Evolutionary conservation across 2,888 invertebrate species (phyloP).

Genomic region (Gonocerus acuteangulatus): DNA sequence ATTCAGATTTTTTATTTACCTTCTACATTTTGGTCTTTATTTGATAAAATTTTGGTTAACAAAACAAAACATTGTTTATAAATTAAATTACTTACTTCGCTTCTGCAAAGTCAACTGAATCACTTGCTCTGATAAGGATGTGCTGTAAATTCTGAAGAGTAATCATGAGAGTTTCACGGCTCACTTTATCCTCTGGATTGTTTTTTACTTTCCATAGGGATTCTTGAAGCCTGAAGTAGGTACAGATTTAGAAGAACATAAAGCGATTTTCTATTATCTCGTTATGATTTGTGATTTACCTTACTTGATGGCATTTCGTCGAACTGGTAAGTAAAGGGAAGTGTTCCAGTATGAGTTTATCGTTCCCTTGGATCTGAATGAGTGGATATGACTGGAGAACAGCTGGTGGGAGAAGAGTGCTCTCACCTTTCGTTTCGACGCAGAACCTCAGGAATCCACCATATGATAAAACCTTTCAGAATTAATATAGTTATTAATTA

Average conservation of each 20-base stretch:
- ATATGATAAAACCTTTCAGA: slow-evolving; percentile 68
- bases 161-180: slow-evolving; percentile 78
- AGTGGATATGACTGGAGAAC: slow-evolving; percentile 62
- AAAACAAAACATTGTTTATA: too few relatives aligned
- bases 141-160: slow-evolving; percentile 78
- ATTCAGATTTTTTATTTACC: too few relatives aligned
- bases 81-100: slow-evolving; percentile 48
- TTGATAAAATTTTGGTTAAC: too few relatives aligned
- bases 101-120: slow-evolving; percentile 53
- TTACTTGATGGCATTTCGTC: slow-evolving; percentile 47
- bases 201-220: slow-evolving; percentile 65
- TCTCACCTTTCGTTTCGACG: slow-evolving; percentile 57
- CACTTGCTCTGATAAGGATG: slow-evolving; percentile 66
- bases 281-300: slow-evolving; percentile 41
- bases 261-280: too few relatives aligned
- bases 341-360: slow-evolving; percentile 67
- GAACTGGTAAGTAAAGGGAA: slow-evolving; percentile 45
- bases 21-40: too few relatives aligned
- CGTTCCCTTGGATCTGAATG: slow-evolving; percentile 72
- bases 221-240: slow-evolving; percentile 55
- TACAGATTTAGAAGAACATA: not conserved
- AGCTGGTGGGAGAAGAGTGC: slow-evolving; percentile 48
- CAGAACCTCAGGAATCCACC: slow-evolving; percentile 78
- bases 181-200: slow-evolving; percentile 51
- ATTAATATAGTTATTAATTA: not conserved